Evolutionary conservation across 2,797 vertebrate genomes (phyloP).

Genomic region (Argyrosomus regius): DNA sequence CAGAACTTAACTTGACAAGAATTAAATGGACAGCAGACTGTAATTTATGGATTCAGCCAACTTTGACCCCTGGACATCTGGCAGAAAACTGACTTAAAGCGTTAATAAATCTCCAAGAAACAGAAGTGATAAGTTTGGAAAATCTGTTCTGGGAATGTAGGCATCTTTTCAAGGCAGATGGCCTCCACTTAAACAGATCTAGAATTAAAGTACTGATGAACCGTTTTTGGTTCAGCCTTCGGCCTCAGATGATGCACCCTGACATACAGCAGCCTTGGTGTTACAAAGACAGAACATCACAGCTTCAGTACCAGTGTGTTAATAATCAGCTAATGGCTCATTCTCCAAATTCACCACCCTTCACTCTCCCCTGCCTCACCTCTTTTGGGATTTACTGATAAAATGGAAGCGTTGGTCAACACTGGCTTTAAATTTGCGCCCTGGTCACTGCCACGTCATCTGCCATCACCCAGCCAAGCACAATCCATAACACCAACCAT

Average conservation of each 20-base stretch:
- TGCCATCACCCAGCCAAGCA: neutral
- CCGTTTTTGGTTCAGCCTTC: neutral
- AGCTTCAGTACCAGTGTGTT: neutral
- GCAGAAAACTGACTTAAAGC: neutral
- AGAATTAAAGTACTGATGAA: neutral
- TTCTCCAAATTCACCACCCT: neutral
- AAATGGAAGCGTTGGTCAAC: neutral
- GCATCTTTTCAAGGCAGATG: constrained; percentile 1
- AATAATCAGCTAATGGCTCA: neutral
- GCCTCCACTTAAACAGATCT: neutral
- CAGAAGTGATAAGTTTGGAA: neutral
- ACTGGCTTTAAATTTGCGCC: neutral
- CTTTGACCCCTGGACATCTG: neutral
- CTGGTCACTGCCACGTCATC: neutral
- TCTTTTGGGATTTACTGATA: neutral
- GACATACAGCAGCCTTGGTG: neutral
- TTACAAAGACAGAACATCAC: neutral
- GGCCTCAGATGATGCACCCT: neutral
- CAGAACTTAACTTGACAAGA: neutral
- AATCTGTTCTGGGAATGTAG: neutral
- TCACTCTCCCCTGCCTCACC: neutral
- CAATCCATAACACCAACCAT: neutral
- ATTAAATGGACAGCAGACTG: constrained; percentile 1
- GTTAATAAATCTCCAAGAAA: neutral
- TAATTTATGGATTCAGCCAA: constrained; percentile 1